These are phyloP conservation scores for Sycophaga agraensis DNA, from an alignment of 1,140 invertebrate genomes.

Conservation along the genomic window DNA sequence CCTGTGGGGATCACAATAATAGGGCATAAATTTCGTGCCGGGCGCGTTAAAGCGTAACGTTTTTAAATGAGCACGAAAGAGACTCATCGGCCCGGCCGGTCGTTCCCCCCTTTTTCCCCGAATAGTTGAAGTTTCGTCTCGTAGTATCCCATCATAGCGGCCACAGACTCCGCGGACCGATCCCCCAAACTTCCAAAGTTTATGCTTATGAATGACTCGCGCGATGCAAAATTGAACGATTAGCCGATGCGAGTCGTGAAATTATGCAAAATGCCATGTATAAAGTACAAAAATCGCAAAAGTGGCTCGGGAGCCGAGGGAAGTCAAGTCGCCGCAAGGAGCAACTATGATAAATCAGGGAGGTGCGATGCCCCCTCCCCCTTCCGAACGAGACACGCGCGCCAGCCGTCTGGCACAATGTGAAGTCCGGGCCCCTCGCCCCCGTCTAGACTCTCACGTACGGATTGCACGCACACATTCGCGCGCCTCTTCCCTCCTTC, in stretches of 20 bases:
- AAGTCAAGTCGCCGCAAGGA: no score
- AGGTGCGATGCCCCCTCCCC: neutral
- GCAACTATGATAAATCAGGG: slow-evolving; percentile 13
- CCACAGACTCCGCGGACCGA: no score
- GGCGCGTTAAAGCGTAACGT: no score
- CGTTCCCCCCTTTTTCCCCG: no score
- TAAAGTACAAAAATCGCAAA: no score
- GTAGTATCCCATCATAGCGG: no score
- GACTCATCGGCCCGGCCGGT: no score
- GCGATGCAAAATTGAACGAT: slow-evolving; percentile 9
- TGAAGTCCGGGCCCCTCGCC: neutral
- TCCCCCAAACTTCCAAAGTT: neutral
- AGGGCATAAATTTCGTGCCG: neutral
- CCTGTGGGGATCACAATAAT: slow-evolving; percentile 37
- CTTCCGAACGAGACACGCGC: slow-evolving; percentile 2
- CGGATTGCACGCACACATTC: no score
- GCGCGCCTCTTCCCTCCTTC: no score
- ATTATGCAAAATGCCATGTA: slow-evolving; percentile 20
- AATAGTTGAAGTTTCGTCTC: no score
- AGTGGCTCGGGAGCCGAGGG: no score
- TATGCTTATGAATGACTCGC: slow-evolving; percentile 8
- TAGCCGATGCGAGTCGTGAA: slow-evolving; percentile 6
- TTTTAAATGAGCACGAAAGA: no score
- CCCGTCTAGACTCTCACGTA: neutral
- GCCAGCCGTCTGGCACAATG: slow-evolving; percentile 12